Percentiles rank a stretch among this genome's conserved stretches.
These are phyloP conservation scores for Grantiella picta DNA, from an alignment of 2,113 vertebrate genomes.

Conservation along the genomic window DNA sequence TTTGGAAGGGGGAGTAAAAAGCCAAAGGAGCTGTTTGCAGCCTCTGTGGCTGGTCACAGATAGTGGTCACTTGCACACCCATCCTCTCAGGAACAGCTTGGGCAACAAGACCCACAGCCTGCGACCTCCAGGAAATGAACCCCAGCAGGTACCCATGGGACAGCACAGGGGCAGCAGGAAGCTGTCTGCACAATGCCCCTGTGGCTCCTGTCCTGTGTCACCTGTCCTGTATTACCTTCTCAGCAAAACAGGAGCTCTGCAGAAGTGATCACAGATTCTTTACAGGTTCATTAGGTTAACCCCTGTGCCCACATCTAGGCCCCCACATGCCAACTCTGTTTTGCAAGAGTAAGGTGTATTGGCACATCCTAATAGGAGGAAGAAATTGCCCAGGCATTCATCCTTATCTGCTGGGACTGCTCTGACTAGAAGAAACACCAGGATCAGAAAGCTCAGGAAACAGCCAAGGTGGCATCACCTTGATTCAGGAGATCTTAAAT, in stretches of 20 bases:
- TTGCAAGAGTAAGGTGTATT: background rate
- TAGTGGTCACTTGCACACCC: rapidly evolving
- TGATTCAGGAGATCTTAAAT: background rate
- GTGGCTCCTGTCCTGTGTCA: background rate
- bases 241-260: background rate
- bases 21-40: background rate
- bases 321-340: rapidly evolving
- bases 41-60: background rate
- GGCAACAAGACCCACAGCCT: background rate
- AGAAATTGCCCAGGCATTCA: background rate
- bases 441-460: background rate
- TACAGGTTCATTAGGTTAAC: background rate
- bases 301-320: background rate
- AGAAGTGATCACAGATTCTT: background rate
- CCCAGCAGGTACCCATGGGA: too few species aligned
- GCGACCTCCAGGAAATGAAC: background rate
- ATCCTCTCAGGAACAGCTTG: background rate
- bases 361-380: background rate
- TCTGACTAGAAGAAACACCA: background rate
- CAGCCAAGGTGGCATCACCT: background rate
- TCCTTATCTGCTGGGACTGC: background rate
- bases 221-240: background rate
- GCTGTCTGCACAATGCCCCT: background rate
- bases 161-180: background rate
- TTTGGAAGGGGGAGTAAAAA: background rate